Evolutionary conservation across 2,888 invertebrate genomes (phyloP).

Genomic region (Meteorus colon): DNA sequence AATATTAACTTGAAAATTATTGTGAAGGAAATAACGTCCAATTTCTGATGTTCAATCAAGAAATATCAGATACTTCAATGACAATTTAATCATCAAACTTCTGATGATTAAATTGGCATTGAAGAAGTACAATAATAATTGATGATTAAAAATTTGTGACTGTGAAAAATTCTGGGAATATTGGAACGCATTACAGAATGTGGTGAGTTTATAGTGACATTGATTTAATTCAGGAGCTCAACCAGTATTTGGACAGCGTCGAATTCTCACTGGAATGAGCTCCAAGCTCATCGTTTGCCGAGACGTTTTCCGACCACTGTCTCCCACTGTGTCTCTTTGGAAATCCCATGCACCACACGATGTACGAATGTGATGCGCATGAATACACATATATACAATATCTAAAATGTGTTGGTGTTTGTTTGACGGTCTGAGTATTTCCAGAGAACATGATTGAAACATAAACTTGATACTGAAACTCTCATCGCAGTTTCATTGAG

Average conservation of each 20-base stretch:
- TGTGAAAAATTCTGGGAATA: no score
- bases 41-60: no score
- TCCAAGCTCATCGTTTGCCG: slow-evolving; percentile 20
- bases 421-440: neutral
- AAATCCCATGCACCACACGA: neutral
- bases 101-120: no score
- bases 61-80: no score
- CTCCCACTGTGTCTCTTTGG: neutral
- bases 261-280: slow-evolving; percentile 11
- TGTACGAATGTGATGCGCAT: neutral
- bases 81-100: no score
- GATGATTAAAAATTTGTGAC: no score
- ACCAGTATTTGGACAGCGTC: slow-evolving; percentile 20
- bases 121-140: no score
- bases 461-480: neutral
- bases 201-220: neutral
- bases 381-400: neutral
- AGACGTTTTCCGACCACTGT: slow-evolving; percentile 16
- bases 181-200: no score
- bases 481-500: neutral
- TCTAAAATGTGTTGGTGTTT: neutral
- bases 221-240: slow-evolving; percentile 7
- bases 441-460: neutral
- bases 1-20: no score
- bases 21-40: no score